phyloP scores from a whole-genome alignment of 1,140 invertebrate species.

The Listronotus bonariensis region DNA sequence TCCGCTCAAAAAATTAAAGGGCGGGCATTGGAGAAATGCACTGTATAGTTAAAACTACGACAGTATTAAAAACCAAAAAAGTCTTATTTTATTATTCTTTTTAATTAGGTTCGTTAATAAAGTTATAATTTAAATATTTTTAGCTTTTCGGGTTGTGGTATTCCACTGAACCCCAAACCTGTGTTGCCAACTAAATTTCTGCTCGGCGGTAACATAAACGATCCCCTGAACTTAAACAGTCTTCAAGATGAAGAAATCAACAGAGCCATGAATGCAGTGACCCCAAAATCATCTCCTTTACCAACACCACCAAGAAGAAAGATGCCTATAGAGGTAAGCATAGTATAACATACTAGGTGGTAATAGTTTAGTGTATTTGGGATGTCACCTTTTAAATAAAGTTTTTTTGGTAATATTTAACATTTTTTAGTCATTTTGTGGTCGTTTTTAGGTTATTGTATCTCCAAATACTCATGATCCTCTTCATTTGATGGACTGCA shows the following conservation, averaged over 20 bases:
- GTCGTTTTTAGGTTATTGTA: slow-evolving; percentile 71
- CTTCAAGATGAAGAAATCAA: slow-evolving; percentile 87
- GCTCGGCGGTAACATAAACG: slow-evolving; percentile 91
- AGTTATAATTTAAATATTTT: neutral
- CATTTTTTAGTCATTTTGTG: too few relatives aligned
- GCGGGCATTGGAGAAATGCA: too few relatives aligned
- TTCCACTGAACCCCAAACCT: slow-evolving; percentile 70
- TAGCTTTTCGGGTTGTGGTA: slow-evolving; percentile 54
- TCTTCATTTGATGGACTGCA: slow-evolving; percentile 79
- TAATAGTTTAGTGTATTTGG: neutral
- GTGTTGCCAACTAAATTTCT: slow-evolving; percentile 92
- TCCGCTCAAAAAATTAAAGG: too few relatives aligned
- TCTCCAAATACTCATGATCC: slow-evolving; percentile 92
- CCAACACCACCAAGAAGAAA: slow-evolving; percentile 83
- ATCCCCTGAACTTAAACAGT: slow-evolving; percentile 93
- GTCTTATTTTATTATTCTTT: too few relatives aligned
- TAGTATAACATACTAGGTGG: neutral
- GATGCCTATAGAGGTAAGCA: slow-evolving; percentile 70
- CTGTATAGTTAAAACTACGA: too few relatives aligned
- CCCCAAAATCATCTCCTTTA: slow-evolving; percentile 84
- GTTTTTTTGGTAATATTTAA: too few relatives aligned
- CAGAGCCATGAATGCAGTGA: slow-evolving; percentile 82
- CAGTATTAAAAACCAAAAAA: too few relatives aligned
- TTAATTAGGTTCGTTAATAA: too few relatives aligned
- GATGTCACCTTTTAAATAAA: neutral